phyloP scores from a whole-genome alignment of 2,888 invertebrate species.

The Griposia aprilina region DNA sequence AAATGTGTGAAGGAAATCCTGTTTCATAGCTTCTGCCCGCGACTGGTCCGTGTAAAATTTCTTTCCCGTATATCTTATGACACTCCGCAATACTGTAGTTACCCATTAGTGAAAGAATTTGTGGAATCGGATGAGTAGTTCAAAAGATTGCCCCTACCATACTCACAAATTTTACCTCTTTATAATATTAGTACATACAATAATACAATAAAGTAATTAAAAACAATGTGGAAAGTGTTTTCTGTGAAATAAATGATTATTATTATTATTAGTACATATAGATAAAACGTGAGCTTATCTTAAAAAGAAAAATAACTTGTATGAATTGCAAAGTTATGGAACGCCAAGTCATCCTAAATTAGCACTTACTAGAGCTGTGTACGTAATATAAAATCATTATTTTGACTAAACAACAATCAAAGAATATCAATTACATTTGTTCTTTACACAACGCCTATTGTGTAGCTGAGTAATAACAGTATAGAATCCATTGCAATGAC shows the following conservation, averaged over 20 bases:
- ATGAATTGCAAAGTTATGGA: too few relatives aligned
- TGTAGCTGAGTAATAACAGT: not conserved
- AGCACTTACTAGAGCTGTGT: not conserved
- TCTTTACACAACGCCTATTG: constrained; percentile 16
- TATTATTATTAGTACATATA: too few relatives aligned
- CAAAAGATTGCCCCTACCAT: not conserved
- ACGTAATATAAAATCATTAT: not conserved
- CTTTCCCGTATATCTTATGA: too few relatives aligned
- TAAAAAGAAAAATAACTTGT: not conserved
- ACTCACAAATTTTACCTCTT: not conserved
- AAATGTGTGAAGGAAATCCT: not conserved
- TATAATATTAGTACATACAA: not conserved
- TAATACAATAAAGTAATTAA: too few relatives aligned
- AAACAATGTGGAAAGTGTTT: too few relatives aligned
- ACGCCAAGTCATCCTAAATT: not conserved
- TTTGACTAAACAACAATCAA: not conserved
- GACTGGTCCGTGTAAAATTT: not conserved
- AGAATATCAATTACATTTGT: not conserved
- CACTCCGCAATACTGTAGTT: not conserved
- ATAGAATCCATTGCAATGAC: not conserved
- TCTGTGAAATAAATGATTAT: too few relatives aligned
- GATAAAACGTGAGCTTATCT: not conserved
- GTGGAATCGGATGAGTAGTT: not conserved
- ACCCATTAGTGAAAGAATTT: not conserved
- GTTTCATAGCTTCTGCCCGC: not conserved